Evolutionary conservation across 2,888 invertebrate genomes (phyloP).

Genomic region (Yponomeuta plumbellus): DNA sequence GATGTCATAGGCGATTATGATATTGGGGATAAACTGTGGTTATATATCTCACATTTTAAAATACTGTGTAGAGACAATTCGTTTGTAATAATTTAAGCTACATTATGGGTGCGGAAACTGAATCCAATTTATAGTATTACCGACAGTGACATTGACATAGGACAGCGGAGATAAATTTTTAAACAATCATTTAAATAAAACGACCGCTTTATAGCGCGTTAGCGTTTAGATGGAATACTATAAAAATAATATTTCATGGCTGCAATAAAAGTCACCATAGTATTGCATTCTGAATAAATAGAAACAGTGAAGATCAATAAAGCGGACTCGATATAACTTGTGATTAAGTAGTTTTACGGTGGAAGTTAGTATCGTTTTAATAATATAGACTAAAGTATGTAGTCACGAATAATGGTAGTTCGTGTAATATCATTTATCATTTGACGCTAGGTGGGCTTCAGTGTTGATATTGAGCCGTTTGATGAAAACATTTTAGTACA

Average conservation of each 20-base stretch:
- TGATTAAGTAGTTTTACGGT: background rate
- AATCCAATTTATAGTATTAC: constrained; percentile 3
- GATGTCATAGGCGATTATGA: constrained; percentile 38
- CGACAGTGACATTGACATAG: background rate
- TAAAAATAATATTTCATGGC: constrained; percentile 1
- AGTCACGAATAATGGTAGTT: background rate
- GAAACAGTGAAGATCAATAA: background rate
- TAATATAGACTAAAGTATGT: background rate
- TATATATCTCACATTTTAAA: background rate
- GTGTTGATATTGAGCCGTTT: no score
- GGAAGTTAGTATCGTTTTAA: background rate
- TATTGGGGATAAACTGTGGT: constrained; percentile 28
- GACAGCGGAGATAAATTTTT: constrained; percentile 13
- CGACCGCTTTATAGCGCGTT: constrained; percentile 20
- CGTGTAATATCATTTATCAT: background rate
- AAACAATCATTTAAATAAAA: constrained; percentile 11
- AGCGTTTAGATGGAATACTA: constrained; percentile 4
- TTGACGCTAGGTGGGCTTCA: no score
- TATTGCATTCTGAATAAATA: background rate
- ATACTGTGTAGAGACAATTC: background rate
- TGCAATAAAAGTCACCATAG: background rate
- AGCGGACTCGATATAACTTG: background rate
- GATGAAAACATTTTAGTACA: no score
- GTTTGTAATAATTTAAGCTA: constrained; percentile 2
- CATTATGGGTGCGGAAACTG: constrained; percentile 7